These are phyloP conservation scores for Erpornis zantholeuca DNA, from an alignment of 2,113 vertebrate genomes.

Conservation along the genomic window DNA sequence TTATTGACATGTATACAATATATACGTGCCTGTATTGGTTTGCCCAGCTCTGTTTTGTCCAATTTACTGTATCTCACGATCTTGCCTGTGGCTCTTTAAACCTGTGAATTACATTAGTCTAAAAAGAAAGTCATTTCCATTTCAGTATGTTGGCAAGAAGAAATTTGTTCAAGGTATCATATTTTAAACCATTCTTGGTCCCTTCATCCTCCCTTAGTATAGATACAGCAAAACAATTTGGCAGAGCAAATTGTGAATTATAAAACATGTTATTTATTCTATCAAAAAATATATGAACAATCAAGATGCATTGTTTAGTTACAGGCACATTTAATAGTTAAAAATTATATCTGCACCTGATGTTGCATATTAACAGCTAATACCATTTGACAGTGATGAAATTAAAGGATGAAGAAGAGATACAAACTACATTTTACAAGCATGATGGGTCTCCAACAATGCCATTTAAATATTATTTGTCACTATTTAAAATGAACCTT, in stretches of 20 bases:
- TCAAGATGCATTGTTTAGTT: slow-evolving; percentile 77
- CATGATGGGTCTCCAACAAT: slow-evolving; percentile 95
- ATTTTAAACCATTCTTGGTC: slow-evolving; percentile 28
- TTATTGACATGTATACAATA: neutral
- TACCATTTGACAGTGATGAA: slow-evolving; percentile 81
- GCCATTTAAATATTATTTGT: slow-evolving; percentile 94
- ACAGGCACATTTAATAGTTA: slow-evolving; percentile 77
- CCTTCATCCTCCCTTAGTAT: neutral
- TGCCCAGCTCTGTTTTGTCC: slow-evolving; percentile 61
- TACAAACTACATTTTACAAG: slow-evolving; percentile 89
- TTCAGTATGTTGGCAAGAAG: slow-evolving; percentile 33
- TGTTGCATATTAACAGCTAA: slow-evolving; percentile 81
- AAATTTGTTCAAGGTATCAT: slow-evolving; percentile 44
- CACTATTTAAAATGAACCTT: slow-evolving; percentile 88
- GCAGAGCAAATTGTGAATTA: slow-evolving; percentile 47
- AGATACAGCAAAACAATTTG: slow-evolving; percentile 34
- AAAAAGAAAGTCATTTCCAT: slow-evolving; percentile 66
- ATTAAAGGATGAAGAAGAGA: slow-evolving; percentile 84
- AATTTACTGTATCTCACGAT: slow-evolving; percentile 49
- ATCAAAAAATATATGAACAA: slow-evolving; percentile 64
- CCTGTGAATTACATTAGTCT: slow-evolving; percentile 60
- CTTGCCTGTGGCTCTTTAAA: slow-evolving; percentile 50
- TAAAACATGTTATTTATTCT: slow-evolving; percentile 62
- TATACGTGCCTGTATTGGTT: slow-evolving; percentile 10
- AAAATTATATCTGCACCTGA: slow-evolving; percentile 82